Evolutionary conservation across 2,797 vertebrate species (phyloP), one percentile per base, ranked within the genome.

Genomic region (Pseudochromis fuscus): DNA sequence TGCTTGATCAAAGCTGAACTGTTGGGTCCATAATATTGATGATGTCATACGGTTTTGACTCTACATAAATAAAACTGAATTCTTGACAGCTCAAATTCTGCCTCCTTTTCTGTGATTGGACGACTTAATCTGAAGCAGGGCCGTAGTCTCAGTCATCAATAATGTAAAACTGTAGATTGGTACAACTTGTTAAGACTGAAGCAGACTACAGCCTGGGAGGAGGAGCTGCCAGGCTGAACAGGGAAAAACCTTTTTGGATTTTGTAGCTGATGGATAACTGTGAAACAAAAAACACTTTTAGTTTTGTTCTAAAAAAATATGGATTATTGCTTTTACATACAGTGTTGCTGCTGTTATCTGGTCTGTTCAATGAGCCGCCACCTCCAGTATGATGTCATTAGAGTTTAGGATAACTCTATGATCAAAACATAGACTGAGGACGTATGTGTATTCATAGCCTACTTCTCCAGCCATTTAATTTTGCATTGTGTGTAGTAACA

Each of bases 91-190:
- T 16, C 3, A 40, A 40, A 37, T 15, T 15, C 7, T 37, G 7
- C n/a, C 40, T 27, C 31, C n/a, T 45, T 33, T 11, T 31, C 4
- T 18, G 42, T n/a, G 30, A 12, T 0, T 33, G 24, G 28, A 45
- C 5, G 31, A 30, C 28, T 18, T 44, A n/a, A n/a, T n/a, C n/a
- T n/a, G 37, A 60, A 33, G 7, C 31, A 18, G 23, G 23, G 21
- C 42, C 3, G 8, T 12, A 33, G 19, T 15, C 19, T 10, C n/a
- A 18, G 18, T 21, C 15, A 46, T 60, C 28, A 60, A 18, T 46
- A 60, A 60, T 60, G 23, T 24, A 60, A 8, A 25, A 12, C 44
- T 12, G 37, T 71, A 31, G 10, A 27, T 4, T 61, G 24, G 25
- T 9, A 49, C 5, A 15, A 38, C 18, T 57, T 63, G 28, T 60